phyloP scores from a whole-genome alignment of 1,140 invertebrate genomes.

The Lepidurus arcticus region DNA sequence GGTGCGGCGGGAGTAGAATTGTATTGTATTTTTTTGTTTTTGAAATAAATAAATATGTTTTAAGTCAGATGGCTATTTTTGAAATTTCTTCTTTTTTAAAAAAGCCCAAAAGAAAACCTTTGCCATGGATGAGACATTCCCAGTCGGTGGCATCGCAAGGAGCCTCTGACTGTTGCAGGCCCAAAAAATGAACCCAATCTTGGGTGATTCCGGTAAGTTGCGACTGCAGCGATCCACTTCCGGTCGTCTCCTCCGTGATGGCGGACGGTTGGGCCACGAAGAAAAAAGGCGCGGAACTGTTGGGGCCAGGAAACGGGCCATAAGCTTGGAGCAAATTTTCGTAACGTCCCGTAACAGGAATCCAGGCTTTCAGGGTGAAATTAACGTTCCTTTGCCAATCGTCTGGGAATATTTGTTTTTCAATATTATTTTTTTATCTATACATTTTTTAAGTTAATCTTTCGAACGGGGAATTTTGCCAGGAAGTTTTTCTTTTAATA shows the following conservation, averaged over 20 bases:
- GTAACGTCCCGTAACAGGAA: slow-evolving; percentile 17
- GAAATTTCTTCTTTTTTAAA: neutral
- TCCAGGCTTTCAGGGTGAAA: slow-evolving; percentile 10
- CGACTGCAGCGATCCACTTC: slow-evolving; percentile 2
- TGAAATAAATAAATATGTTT: neutral
- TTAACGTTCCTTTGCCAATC: neutral
- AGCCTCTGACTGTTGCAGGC: neutral
- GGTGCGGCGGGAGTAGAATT: neutral
- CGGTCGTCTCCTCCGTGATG: neutral
- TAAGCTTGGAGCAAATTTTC: neutral
- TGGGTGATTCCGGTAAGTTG: neutral
- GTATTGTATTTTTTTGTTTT: neutral
- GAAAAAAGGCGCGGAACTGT: neutral
- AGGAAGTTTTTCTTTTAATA: too few species aligned
- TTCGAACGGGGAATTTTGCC: too few species aligned
- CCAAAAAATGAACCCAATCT: neutral
- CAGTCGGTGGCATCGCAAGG: neutral
- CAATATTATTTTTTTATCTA: neutral
- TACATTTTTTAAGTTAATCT: neutral
- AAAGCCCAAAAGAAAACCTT: neutral
- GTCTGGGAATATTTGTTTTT: neutral
- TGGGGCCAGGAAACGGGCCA: neutral
- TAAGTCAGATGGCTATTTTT: neutral
- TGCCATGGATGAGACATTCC: neutral
- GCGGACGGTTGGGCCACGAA: neutral